phyloP scores from a whole-genome alignment of 1,140 invertebrate genomes.

The Drosophila bocki region DNA sequence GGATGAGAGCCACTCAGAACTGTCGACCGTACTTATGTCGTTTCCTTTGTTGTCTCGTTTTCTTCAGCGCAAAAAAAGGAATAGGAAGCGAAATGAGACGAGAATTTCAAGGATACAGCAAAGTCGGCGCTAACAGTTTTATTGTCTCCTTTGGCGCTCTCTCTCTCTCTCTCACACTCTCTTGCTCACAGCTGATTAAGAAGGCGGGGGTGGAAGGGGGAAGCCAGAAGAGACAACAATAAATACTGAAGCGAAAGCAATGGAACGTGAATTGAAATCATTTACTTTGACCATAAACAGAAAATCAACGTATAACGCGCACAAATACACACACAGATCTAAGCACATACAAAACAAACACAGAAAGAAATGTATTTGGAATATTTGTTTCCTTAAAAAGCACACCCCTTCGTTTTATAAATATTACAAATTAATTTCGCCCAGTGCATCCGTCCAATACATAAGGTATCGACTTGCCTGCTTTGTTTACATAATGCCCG shows the following conservation, averaged over 20 bases:
- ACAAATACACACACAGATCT: constrained; percentile 4
- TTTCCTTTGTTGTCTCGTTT: constrained; percentile 67
- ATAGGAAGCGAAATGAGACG: constrained; percentile 66
- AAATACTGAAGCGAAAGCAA: constrained; percentile 41
- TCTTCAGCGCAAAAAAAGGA: constrained; percentile 42
- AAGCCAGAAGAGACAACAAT: constrained; percentile 39
- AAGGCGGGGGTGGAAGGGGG: constrained; percentile 17
- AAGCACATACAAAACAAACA: constrained; percentile 6
- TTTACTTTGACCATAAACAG: constrained; percentile 63
- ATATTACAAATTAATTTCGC: background rate
- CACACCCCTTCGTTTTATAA: too few species aligned
- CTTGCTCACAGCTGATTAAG: constrained; percentile 68
- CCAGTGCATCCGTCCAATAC: constrained; percentile 7
- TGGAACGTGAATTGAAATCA: constrained; percentile 73
- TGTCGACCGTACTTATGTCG: constrained; percentile 40
- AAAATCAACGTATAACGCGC: constrained; percentile 22
- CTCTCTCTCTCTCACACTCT: constrained; percentile 7
- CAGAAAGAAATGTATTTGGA: background rate
- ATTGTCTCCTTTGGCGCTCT: constrained; percentile 44
- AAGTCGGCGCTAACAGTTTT: constrained; percentile 63
- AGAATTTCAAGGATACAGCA: constrained; percentile 72
- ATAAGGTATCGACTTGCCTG: constrained; percentile 19
- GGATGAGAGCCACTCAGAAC: constrained; percentile 21
- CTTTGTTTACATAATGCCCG: constrained; percentile 42
- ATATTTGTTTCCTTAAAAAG: background rate